These are phyloP conservation scores for Ceyx margarethae DNA, from an alignment of 2,113 vertebrate genomes.

Conservation along the genomic window DNA sequence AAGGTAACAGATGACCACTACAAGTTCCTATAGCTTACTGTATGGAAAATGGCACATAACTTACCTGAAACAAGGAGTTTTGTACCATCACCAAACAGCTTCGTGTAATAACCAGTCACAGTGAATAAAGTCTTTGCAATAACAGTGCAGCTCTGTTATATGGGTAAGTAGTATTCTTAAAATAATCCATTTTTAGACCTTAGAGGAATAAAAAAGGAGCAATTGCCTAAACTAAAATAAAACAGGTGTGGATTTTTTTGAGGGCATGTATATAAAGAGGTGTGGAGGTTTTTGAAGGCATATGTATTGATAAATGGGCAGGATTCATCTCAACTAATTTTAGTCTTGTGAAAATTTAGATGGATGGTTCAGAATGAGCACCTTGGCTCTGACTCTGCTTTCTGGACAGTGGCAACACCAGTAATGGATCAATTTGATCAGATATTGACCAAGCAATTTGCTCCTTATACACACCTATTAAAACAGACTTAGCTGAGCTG, in stretches of 20 bases:
- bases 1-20: too few species aligned
- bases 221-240: neutral
- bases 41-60: neutral
- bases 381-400: neutral
- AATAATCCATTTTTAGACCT: neutral
- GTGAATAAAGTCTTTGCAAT: conserved; percentile 10
- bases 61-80: conserved; percentile 48
- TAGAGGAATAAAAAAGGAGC: neutral
- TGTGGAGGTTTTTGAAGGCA: neutral
- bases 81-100: conserved; percentile 26
- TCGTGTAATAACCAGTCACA: neutral
- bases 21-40: neutral
- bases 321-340: neutral
- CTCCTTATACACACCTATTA: neutral
- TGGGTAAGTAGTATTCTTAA: neutral
- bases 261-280: rapidly evolving
- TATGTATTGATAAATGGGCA: neutral
- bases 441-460: neutral
- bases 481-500: neutral
- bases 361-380: neutral
- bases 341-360: neutral
- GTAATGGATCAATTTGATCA: neutral
- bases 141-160: neutral
- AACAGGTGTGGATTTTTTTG: neutral
- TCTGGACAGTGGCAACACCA: neutral